phyloP scores from a whole-genome alignment of 1,140 invertebrate species.

The Eufriesea mexicana region DNA sequence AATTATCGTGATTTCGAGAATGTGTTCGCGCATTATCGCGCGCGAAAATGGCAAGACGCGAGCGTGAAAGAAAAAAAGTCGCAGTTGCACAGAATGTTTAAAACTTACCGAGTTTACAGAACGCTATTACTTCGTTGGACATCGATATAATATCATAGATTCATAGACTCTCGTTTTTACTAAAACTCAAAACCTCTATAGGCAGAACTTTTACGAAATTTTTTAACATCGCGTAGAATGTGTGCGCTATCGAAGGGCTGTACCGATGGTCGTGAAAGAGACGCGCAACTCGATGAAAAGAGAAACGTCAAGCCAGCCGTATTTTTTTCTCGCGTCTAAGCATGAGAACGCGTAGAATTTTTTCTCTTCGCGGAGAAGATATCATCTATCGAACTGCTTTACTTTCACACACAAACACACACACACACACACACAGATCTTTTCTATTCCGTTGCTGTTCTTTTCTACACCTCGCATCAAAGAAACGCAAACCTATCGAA shows the following conservation, averaged over 20 bases:
- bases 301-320: conserved; percentile 7
- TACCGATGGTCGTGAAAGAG: not conserved
- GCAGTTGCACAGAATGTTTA: conserved; percentile 15
- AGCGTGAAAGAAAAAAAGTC: not conserved
- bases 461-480: conserved; percentile 34
- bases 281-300: not conserved
- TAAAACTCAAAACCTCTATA: conserved; percentile 25
- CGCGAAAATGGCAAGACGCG: conserved; percentile 10
- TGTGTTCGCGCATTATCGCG: conserved; percentile 29
- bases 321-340: not conserved
- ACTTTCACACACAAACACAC: not conserved
- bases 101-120: conserved; percentile 4
- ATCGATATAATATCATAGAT: conserved; percentile 44
- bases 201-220: conserved; percentile 35
- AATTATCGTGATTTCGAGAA: conserved; percentile 70
- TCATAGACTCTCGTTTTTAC: conserved; percentile 49
- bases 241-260: conserved; percentile 19
- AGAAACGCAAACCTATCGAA: not conserved
- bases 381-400: conserved; percentile 19
- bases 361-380: not conserved
- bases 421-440: not conserved
- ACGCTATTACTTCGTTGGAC: conserved; percentile 45
- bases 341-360: not conserved
- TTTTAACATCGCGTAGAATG: conserved; percentile 38
- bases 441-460: conserved; percentile 7